These are phyloP conservation scores for Macropodus opercularis DNA, from an alignment of 2,797 vertebrate species.

Conservation along the genomic window DNA sequence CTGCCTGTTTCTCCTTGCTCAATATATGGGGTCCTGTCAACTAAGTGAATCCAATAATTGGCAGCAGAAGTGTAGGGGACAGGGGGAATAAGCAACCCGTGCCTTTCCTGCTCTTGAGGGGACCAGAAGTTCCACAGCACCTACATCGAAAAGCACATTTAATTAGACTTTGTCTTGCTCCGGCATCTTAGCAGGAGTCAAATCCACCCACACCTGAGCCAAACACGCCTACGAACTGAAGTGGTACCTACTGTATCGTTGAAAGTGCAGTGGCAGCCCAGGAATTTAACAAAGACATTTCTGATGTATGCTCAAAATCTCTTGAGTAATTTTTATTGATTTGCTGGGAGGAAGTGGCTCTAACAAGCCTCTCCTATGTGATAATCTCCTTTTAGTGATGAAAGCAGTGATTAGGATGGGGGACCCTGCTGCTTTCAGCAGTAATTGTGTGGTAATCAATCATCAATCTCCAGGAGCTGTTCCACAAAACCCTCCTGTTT, in stretches of 20 bases:
- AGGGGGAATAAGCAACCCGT: slow-evolving; percentile 61
- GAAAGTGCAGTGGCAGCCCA: slow-evolving; percentile 18
- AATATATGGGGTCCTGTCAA: slow-evolving; percentile 61
- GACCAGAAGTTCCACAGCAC: slow-evolving; percentile 69
- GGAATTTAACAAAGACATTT: slow-evolving; percentile 41
- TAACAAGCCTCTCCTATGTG: slow-evolving; percentile 69
- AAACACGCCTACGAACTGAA: slow-evolving; percentile 31
- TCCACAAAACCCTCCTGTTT: slow-evolving; percentile 53
- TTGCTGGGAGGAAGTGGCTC: slow-evolving; percentile 66
- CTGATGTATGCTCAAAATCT: slow-evolving; percentile 53
- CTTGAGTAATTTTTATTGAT: slow-evolving; percentile 73
- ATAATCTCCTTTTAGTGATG: slow-evolving; percentile 75
- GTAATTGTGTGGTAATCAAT: slow-evolving; percentile 81
- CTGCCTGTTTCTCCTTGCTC: slow-evolving; percentile 44
- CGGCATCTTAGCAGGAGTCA: slow-evolving; percentile 67
- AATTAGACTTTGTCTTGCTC: slow-evolving; percentile 77
- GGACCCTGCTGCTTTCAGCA: slow-evolving; percentile 68
- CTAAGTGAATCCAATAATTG: slow-evolving; percentile 75
- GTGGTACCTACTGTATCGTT: too few relatives aligned
- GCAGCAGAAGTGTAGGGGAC: slow-evolving; percentile 12
- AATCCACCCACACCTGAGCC: slow-evolving; percentile 54
- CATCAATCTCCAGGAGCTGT: slow-evolving; percentile 71
- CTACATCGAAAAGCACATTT: slow-evolving; percentile 75
- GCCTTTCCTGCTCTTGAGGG: slow-evolving; percentile 64
- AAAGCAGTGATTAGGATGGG: slow-evolving; percentile 78